Base-by-base conservation (phyloP, 2,888 invertebrate species). In the Galerucella nymphaeae region DNA sequence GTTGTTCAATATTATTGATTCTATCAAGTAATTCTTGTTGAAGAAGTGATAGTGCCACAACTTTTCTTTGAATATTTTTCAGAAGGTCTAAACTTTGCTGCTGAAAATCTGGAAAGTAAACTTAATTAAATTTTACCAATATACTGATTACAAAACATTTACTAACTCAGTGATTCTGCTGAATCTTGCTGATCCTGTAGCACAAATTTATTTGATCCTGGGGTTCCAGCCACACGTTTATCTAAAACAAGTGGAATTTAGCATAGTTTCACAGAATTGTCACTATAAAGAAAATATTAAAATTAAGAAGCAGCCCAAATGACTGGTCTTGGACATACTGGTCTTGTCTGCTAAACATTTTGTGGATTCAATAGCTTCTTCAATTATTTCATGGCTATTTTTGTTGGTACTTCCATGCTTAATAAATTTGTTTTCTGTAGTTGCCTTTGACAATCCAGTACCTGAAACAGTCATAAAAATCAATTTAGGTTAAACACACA, bases 211-310 rank as follows among this genome's bases (percentile, higher is more conserved):
- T 48, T 48, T 48, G 48, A 48, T 48, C n/a, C 48, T 48, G 48
- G 6, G 48, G n/a, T 48, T 48, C n/a, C n/a, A 48, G 48, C 48
- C 48, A n/a, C 48, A 48, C 48, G n/a, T 48, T 48, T 48, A 48
- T 0, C 48, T 48, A n/a, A 48, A 48, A 48, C 48, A 48, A 48
- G 48, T 48, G 48, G 48, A 48, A 48, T 48, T 48, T 48, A 48
- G 48, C 48, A 48, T 48, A 48, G 48, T 48, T n/a, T 48, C 48
- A 48, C 48, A 48, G n/a, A 48, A 48, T 48, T 48, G n/a, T n/a
- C n/a, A 48, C 48, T 14, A 48, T 48, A 48, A 14, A 48, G 8
- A 2, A 48, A 48, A 48, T 48, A 48, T 48, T 11, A 48, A 48
- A 48, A 14, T 48, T 48, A 48, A 48, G 48, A 48, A 48, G 4